These are phyloP conservation scores for Morpho helenor DNA, from an alignment of 2,888 invertebrate species.

Conservation along the genomic window DNA sequence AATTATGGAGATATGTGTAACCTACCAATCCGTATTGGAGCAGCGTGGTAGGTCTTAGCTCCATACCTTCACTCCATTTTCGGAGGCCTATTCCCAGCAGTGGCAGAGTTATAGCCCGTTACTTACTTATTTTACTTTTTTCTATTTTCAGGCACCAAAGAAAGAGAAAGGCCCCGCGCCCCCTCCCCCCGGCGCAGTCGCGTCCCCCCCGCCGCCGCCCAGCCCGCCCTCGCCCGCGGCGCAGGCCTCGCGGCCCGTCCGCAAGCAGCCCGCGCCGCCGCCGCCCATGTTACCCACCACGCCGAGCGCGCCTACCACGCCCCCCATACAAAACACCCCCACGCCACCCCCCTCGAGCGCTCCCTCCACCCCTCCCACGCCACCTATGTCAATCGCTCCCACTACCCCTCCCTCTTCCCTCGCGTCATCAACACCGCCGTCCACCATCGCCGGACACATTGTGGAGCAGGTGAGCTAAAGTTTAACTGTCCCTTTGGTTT, in stretches of 20 bases:
- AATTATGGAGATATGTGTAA: too few species aligned
- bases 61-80: too few species aligned
- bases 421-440: constrained; percentile 52
- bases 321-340: constrained; percentile 12
- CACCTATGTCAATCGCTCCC: constrained; percentile 26
- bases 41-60: too few species aligned
- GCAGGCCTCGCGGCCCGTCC: constrained; percentile 25
- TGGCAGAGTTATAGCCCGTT: too few species aligned
- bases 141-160: constrained; percentile 80
- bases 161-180: constrained; percentile 92
- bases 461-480: constrained; percentile 49
- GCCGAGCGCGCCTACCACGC: constrained; percentile 78
- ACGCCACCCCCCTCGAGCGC: constrained; percentile 24
- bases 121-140: too few species aligned
- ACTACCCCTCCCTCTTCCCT: constrained; percentile 33
- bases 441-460: constrained; percentile 45
- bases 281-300: constrained; percentile 77
- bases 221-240: constrained; percentile 31
- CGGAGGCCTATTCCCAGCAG: too few species aligned
- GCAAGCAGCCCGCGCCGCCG: constrained; percentile 80
- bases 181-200: constrained; percentile 75
- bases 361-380: constrained; percentile 31
- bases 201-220: constrained; percentile 33
- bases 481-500: neutral
- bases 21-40: too few species aligned